phyloP scores from a whole-genome alignment of 1,140 invertebrate genomes.

The Holcopasites calliopsidis region DNA sequence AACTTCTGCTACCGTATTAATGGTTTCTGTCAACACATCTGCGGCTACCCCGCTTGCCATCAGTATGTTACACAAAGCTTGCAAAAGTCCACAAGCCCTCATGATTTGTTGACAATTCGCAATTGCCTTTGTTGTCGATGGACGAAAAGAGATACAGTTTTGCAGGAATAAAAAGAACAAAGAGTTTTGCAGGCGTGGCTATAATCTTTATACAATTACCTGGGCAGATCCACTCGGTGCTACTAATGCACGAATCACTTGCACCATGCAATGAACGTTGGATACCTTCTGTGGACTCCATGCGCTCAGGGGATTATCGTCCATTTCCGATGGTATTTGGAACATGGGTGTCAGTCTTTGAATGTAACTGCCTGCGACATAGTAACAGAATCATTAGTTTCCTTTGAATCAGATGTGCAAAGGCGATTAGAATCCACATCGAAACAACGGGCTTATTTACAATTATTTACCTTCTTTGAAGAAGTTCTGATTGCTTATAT shows the following conservation, averaged over 20 bases:
- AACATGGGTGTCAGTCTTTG: conserved; percentile 94
- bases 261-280: conserved; percentile 95
- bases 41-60: conserved; percentile 98
- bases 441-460: background rate
- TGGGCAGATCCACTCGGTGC: conserved; percentile 92
- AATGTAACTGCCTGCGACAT: conserved; percentile 88
- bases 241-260: conserved; percentile 93
- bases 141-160: background rate
- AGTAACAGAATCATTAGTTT: conserved; percentile 26
- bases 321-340: conserved; percentile 84
- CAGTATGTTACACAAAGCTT: conserved; percentile 92
- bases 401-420: no score
- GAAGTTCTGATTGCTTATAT: conserved; percentile 98
- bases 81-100: conserved; percentile 89
- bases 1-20: conserved; percentile 96
- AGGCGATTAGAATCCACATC: background rate
- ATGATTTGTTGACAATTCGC: conserved; percentile 94
- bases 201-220: conserved; percentile 73
- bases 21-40: conserved; percentile 97
- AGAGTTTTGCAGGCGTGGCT: background rate
- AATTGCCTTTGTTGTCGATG: conserved; percentile 66
- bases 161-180: background rate
- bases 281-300: conserved; percentile 98
- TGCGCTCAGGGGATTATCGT: conserved; percentile 82
- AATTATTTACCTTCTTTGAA: conserved; percentile 93